Base-by-base conservation (phyloP, 2,888 invertebrate species). In the Diloba caeruleocephala region DNA sequence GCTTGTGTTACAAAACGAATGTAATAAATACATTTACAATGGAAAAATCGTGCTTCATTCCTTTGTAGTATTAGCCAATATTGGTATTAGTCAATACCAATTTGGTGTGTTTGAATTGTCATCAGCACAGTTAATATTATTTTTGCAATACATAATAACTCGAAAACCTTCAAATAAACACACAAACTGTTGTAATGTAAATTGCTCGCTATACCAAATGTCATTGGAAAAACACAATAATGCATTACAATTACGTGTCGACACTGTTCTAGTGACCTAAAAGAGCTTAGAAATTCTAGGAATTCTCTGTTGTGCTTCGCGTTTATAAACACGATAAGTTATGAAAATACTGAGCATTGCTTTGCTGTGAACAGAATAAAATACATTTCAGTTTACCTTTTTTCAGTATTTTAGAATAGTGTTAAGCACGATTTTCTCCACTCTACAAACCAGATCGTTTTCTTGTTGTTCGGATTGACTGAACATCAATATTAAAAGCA, bases 191-290 rank as follows among this genome's bases (percentile, higher is more conserved):
- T 19, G 3, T 6, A 19, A 4, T 19, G 19, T 19, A 2, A 28
- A 39, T 31, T 36, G 21, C 1, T 23, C 9, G 14, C 12, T 10
- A 1, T 28, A 17, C 10, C 5, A 45, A 44, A 52, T 45, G 29
- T 31, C 33, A 50, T 42, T 34, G 31, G n/a, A 31, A 49, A 25
- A 10, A 21, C 8, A 50, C 15, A 44, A 52, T 48, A 68, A 64
- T 64, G 48, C 42, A 65, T 53, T 44, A 26, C n/a, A 51, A 49
- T 38, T 52, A 42, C 38, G 28, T 52, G 29, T 63, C 44, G 50
- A 31, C 25, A 19, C 1, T 46, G 56, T 53, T 43, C 37, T 26
- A 44, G 36, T 56, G 42, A 53, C 60, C 48, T 52, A 46, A 59
- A 63, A 66, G 54, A 46, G 42, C 21, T 33, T 17, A 44, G 29